Percentiles rank a stretch among this genome's conserved stretches.
phyloP scores from a whole-genome alignment of 2,113 vertebrate species.

The Pollimyrus isidori region DNA sequence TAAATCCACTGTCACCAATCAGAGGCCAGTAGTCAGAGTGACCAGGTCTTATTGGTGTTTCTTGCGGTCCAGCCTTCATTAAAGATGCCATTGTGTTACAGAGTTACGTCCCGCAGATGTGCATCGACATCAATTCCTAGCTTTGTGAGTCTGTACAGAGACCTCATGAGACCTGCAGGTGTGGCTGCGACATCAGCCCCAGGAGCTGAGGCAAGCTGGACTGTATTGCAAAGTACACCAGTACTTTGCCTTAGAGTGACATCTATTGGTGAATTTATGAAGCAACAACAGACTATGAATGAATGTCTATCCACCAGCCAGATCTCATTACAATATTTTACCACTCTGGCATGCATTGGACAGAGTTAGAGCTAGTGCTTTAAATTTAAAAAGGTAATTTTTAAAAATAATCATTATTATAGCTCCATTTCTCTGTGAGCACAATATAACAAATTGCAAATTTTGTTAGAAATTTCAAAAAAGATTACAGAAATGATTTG shows the following conservation, averaged over 20 bases:
- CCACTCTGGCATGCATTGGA: background rate
- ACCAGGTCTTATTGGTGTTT: background rate
- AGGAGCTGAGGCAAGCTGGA: background rate
- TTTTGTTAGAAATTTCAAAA: background rate
- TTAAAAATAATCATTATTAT: background rate
- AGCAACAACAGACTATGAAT: background rate
- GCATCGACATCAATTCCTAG: background rate
- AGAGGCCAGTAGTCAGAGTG: background rate
- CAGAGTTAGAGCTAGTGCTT: background rate
- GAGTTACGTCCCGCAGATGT: background rate
- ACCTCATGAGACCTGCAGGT: background rate
- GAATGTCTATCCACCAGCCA: background rate
- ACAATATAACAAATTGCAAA: background rate
- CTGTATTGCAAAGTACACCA: background rate
- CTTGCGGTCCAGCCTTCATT: background rate
- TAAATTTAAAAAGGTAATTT: background rate
- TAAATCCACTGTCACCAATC: background rate
- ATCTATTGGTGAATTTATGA: slow-evolving; percentile 24
- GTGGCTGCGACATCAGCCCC: background rate
- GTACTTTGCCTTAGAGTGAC: slow-evolving; percentile 24
- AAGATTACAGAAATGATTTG: background rate
- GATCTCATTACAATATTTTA: background rate
- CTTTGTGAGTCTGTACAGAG: background rate
- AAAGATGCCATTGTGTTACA: background rate
- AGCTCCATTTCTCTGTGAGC: background rate